phyloP scores from a whole-genome alignment of 2,888 invertebrate species.

The Lottia gigantea region DNA sequence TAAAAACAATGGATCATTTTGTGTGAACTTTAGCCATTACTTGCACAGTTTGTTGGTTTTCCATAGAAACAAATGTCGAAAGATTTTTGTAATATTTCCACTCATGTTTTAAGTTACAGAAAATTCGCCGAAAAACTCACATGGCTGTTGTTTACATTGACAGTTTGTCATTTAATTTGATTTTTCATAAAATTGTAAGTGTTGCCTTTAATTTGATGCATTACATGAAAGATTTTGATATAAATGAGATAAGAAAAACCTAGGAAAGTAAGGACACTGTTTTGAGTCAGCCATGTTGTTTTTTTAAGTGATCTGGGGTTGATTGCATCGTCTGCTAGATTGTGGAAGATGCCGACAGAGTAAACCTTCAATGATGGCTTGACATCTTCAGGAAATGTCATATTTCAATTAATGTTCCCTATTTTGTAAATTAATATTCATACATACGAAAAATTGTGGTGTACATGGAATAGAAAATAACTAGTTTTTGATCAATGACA shows the following conservation, averaged over 20 bases:
- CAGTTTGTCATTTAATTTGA: conserved; percentile 35
- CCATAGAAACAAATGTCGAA: background rate
- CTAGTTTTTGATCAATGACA: too few species aligned
- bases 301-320: background rate
- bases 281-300: background rate
- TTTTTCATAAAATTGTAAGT: background rate
- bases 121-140: conserved; percentile 5
- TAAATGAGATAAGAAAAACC: background rate
- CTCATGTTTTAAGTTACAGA: background rate
- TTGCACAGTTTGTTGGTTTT: background rate
- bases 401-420: too few species aligned
- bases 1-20: background rate
- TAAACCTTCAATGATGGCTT: too few species aligned
- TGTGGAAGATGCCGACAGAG: background rate
- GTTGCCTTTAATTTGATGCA: background rate
- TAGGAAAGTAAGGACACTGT: background rate
- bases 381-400: too few species aligned
- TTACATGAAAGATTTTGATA: background rate
- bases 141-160: conserved; percentile 41
- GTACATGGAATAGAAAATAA: too few species aligned
- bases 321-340: background rate
- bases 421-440: too few species aligned
- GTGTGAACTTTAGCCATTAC: background rate
- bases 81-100: conserved; percentile 2
- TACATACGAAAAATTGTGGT: too few species aligned